phyloP scores from a whole-genome alignment of 2,888 invertebrate species.

The Aleiodes leptofemur region DNA sequence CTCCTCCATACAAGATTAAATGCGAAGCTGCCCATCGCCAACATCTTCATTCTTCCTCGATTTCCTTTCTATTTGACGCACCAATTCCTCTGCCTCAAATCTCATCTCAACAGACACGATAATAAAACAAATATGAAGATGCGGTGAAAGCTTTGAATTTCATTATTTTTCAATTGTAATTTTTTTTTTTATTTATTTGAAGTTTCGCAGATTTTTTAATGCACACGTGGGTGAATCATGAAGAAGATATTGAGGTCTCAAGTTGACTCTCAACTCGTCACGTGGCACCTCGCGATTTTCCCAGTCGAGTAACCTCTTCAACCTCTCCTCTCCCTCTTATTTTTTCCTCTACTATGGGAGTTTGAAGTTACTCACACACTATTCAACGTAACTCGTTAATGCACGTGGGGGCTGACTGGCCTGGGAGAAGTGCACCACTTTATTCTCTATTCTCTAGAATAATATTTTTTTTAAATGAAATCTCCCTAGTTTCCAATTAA shows the following conservation, averaged over 20 bases:
- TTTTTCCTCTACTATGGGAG: neutral
- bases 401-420: slow-evolving; percentile 28
- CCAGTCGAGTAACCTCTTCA: slow-evolving; percentile 41
- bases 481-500: no score
- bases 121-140: neutral
- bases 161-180: neutral
- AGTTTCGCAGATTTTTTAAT: neutral
- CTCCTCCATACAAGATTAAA: neutral
- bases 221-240: slow-evolving; percentile 20
- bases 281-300: slow-evolving; percentile 39
- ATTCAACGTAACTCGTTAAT: slow-evolving; percentile 36
- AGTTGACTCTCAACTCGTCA: slow-evolving; percentile 30
- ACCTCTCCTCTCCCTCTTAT: slow-evolving; percentile 15
- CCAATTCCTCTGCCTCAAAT: slow-evolving; percentile 28
- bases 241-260: slow-evolving; percentile 7
- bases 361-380: slow-evolving; percentile 31
- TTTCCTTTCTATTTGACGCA: slow-evolving; percentile 15
- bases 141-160: neutral
- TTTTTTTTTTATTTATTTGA: neutral
- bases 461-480: neutral
- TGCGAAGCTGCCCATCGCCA: neutral
- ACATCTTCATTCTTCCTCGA: neutral
- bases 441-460: slow-evolving; percentile 7
- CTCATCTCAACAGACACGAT: neutral
- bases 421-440: slow-evolving; percentile 21